Percentiles rank a stretch among this genome's conserved stretches.
These are phyloP conservation scores for Notarius quadriscutis DNA, from an alignment of 2,113 vertebrate species.

Conservation along the genomic window DNA sequence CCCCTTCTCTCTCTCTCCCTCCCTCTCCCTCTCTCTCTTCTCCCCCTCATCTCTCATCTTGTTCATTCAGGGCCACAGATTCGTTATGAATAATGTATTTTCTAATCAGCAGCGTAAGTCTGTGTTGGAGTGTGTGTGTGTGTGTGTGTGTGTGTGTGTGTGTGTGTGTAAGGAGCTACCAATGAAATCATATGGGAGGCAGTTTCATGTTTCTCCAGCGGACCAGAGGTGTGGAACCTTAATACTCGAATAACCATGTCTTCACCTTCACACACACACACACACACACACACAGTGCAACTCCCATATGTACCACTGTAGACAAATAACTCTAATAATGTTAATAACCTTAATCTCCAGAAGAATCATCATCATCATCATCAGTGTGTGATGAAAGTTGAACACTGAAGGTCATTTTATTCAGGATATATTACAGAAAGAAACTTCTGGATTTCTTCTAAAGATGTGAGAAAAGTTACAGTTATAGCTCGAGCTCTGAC, in stretches of 20 bases:
- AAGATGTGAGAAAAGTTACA: background rate
- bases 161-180: background rate
- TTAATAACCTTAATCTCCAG: background rate
- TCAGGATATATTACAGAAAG: too few relatives aligned
- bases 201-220: constrained; percentile 10
- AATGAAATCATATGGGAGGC: constrained; percentile 34
- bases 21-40: background rate
- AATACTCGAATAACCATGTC: background rate
- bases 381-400: too few relatives aligned
- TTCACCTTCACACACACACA: background rate
- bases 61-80: constrained; percentile 47
- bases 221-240: constrained; percentile 6
- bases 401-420: too few relatives aligned
- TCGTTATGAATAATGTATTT: constrained; percentile 59
- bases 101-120: constrained; percentile 53
- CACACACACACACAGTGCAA: background rate
- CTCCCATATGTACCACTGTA: background rate
- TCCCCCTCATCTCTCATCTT: background rate
- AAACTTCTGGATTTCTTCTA: too few relatives aligned
- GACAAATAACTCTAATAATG: background rate
- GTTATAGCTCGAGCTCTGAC: background rate
- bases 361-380: background rate
- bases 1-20: too few relatives aligned
- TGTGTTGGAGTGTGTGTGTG: constrained; percentile 15
- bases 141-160: constrained; percentile 15